These are phyloP conservation scores for Galagoides demidoff DNA, from an alignment of 2,797 vertebrate species.

Conservation along the genomic window DNA sequence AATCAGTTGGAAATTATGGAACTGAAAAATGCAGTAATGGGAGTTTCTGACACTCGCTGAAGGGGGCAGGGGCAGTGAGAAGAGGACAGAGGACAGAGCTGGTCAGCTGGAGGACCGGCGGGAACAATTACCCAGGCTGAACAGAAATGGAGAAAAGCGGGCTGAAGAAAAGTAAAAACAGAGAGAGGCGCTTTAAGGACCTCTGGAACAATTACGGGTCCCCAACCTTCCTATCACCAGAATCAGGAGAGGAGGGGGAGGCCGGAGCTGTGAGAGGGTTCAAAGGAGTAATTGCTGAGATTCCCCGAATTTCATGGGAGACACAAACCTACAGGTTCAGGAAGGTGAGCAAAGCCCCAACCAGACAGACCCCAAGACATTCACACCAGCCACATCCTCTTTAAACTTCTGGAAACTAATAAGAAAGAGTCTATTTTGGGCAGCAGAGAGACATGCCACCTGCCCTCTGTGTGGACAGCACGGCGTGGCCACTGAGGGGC, in stretches of 20 bases:
- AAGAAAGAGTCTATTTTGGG: fast-evolving
- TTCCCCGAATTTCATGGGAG: not conserved
- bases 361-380: not conserved
- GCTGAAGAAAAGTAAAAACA: too few species aligned
- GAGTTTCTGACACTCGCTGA: too few species aligned
- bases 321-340: not conserved
- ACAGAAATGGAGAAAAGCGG: not conserved
- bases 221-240: fast-evolving
- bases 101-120: fast-evolving
- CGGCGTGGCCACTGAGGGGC: fast-evolving
- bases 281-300: not conserved
- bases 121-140: fast-evolving
- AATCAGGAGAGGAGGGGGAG: not conserved
- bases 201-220: fast-evolving
- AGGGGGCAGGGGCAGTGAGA: fast-evolving
- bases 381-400: fast-evolving
- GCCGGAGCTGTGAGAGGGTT: too few species aligned
- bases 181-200: not conserved
- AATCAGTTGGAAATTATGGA: not conserved
- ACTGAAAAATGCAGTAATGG: not conserved
- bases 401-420: not conserved
- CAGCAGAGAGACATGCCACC: fast-evolving
- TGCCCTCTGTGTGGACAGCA: not conserved
- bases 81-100: fast-evolving
- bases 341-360: too few species aligned